Evolutionary conservation across 2,113 vertebrate species (phyloP).

Genomic region (Cyprinus carpio): DNA sequence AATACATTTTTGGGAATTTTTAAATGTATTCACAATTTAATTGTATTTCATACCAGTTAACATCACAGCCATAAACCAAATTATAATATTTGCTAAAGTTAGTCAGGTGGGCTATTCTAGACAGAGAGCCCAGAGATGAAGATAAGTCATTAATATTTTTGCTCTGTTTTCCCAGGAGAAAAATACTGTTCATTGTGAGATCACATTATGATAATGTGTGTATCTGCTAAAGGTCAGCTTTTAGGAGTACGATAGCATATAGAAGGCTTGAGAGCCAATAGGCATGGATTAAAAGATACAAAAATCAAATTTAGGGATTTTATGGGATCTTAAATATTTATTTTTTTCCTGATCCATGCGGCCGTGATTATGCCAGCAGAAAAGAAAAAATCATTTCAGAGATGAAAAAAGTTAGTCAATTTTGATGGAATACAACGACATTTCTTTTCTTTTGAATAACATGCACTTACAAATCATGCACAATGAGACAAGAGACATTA

Average conservation of each 20-base stretch:
- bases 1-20: background rate
- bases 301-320: background rate
- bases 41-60: background rate
- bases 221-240: slow-evolving; percentile 3
- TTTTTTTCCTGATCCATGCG: background rate
- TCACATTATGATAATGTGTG: slow-evolving; percentile 18
- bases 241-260: background rate
- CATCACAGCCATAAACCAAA: background rate
- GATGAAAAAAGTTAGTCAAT: background rate
- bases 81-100: background rate
- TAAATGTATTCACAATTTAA: background rate
- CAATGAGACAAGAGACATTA: background rate
- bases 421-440: background rate
- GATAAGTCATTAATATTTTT: background rate
- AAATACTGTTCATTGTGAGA: background rate
- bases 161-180: background rate
- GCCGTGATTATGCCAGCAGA: background rate
- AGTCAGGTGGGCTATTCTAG: background rate
- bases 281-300: background rate
- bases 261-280: background rate
- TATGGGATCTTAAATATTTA: background rate
- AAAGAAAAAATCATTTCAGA: background rate
- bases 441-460: no score
- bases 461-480: background rate
- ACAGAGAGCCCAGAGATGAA: background rate